phyloP scores from a whole-genome alignment of 2,888 invertebrate species.

The Nemoura dubitans region DNA sequence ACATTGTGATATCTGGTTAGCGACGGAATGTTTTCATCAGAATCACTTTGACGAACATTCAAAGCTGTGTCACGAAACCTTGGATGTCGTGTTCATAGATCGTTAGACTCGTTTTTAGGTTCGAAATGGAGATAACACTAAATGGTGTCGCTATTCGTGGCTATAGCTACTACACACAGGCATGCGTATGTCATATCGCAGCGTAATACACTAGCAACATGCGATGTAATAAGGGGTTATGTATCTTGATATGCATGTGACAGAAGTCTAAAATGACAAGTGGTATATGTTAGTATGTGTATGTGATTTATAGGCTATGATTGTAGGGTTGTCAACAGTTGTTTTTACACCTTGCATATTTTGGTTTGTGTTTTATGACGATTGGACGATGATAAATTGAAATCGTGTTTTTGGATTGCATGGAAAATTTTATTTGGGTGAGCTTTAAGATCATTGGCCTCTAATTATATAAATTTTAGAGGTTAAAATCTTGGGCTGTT shows the following conservation, averaged over 20 bases:
- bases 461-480: no score
- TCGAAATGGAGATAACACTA: neutral
- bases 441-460: no score
- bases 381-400: neutral
- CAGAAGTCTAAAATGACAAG: neutral
- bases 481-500: no score
- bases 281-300: neutral
- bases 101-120: neutral
- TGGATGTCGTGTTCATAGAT: neutral
- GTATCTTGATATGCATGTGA: neutral
- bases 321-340: constrained; percentile 7
- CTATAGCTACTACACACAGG: no score
- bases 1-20: neutral
- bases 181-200: neutral
- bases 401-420: neutral
- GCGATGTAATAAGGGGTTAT: neutral
- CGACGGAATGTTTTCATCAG: neutral
- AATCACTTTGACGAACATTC: neutral
- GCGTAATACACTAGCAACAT: neutral
- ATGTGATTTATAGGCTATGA: neutral
- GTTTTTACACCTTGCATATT: neutral
- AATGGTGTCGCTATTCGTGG: neutral
- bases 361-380: neutral
- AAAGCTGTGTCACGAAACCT: neutral
- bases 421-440: no score